These are phyloP conservation scores for Cryptotis parvus DNA, from an alignment of 2,113 vertebrate genomes.

Conservation along the genomic window DNA sequence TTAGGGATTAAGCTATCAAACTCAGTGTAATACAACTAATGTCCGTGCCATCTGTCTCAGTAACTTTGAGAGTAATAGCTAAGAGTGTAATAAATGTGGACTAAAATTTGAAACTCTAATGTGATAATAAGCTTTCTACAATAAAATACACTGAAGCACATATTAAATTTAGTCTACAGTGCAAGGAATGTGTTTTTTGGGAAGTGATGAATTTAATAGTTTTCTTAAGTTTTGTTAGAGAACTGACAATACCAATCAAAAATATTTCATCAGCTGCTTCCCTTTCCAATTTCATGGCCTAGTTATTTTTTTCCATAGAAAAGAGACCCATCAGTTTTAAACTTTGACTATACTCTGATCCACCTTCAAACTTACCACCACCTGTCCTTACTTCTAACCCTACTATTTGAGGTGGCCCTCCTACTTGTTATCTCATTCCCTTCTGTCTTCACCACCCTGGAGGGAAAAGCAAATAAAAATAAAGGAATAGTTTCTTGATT, in stretches of 20 bases:
- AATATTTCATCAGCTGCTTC: slow-evolving; percentile 24
- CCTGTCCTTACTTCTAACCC: slow-evolving; percentile 39
- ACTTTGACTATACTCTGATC: slow-evolving; percentile 20
- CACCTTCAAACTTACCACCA: slow-evolving; percentile 31
- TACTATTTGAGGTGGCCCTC: not conserved
- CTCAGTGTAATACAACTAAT: slow-evolving; percentile 39
- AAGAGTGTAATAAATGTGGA: slow-evolving; percentile 42
- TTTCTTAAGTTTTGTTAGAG: slow-evolving; percentile 41
- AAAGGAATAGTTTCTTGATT: slow-evolving; percentile 39
- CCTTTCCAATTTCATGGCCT: not conserved
- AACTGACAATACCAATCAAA: slow-evolving; percentile 54
- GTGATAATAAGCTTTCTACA: slow-evolving; percentile 39
- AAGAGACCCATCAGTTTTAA: slow-evolving; percentile 51
- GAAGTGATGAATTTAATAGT: slow-evolving; percentile 51
- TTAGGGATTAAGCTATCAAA: slow-evolving; percentile 52
- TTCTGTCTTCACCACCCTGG: slow-evolving; percentile 7
- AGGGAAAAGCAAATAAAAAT: slow-evolving; percentile 50
- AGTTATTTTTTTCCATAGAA: not conserved
- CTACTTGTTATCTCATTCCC: slow-evolving; percentile 55
- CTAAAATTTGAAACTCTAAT: slow-evolving; percentile 17
- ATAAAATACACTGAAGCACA: slow-evolving; percentile 59
- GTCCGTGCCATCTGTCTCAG: slow-evolving; percentile 1
- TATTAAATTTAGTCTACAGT: slow-evolving; percentile 17
- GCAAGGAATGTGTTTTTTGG: slow-evolving; percentile 31
- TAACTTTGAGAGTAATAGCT: not conserved